Percentiles rank a stretch among this genome's conserved stretches.
Evolutionary conservation across 2,888 invertebrate species (phyloP).

Genomic region (Ptychoptera albimana): DNA sequence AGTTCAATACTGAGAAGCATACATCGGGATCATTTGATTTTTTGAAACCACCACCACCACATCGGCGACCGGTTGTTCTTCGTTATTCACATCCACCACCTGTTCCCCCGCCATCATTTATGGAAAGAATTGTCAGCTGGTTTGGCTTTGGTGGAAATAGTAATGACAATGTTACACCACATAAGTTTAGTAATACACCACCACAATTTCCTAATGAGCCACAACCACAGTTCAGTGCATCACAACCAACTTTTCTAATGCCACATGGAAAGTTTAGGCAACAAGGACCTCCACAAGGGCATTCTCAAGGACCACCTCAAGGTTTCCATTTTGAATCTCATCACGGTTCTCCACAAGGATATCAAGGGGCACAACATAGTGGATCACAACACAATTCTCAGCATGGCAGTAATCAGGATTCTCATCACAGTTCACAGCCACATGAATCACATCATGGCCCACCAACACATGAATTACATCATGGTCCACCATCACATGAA

Average conservation of each 20-base stretch:
- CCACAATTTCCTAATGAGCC: conserved; percentile 16
- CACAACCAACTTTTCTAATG: conserved; percentile 5
- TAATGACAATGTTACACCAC: too few species aligned
- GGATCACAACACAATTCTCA: too few species aligned
- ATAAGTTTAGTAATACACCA: too few species aligned
- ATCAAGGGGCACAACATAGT: conserved; percentile 9
- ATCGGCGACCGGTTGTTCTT: background rate
- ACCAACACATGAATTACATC: background rate
- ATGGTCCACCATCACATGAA: background rate
- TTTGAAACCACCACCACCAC: conserved; percentile 7
- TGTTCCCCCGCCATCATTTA: conserved; percentile 19
- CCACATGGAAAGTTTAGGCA: conserved; percentile 2
- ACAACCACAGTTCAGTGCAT: conserved; percentile 13
- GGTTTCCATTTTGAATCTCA: too few species aligned
- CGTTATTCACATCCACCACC: conserved; percentile 7
- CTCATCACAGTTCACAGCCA: background rate
- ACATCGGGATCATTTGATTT: background rate
- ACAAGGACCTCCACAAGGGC: background rate
- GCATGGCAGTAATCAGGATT: background rate
- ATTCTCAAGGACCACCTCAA: background rate
- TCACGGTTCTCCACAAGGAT: too few species aligned
- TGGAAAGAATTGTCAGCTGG: conserved; percentile 29
- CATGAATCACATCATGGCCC: background rate
- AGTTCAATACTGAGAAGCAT: background rate
- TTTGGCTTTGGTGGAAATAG: conserved; percentile 20